phyloP scores from a whole-genome alignment of 2,797 vertebrate genomes.

The Scleropages formosus region DNA sequence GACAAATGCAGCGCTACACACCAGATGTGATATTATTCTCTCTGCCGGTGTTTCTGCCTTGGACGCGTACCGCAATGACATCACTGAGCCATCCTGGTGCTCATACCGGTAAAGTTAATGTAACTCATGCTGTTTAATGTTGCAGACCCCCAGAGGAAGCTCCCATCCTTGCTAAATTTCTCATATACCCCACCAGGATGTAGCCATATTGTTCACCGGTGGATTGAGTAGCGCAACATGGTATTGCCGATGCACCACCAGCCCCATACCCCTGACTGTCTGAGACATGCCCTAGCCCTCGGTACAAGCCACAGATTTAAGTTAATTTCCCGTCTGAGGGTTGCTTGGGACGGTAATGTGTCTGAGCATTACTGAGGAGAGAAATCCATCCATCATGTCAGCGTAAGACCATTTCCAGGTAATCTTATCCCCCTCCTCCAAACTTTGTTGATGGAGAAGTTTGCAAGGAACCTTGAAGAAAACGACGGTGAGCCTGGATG shows the following conservation, averaged over 20 bases:
- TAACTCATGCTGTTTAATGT: no score
- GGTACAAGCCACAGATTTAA: background rate
- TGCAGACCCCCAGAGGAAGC: no score
- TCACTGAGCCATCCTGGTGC: no score
- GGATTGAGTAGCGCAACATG: background rate
- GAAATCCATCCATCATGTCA: constrained; percentile 23
- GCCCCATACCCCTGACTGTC: background rate
- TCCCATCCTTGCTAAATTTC: no score
- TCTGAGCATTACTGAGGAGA: background rate
- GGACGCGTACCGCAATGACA: no score
- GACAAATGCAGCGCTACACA: no score
- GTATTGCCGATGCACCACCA: background rate
- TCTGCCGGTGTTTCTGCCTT: no score
- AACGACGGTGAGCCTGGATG: background rate
- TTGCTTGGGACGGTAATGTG: background rate
- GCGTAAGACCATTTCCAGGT: constrained; percentile 16
- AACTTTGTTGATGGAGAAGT: constrained; percentile 3
- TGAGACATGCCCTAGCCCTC: background rate
- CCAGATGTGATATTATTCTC: no score
- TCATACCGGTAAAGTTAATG: no score
- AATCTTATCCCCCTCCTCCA: background rate
- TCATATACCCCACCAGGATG: no score
- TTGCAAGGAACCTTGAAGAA: background rate
- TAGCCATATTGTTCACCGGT: no score
- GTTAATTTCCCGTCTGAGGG: constrained; percentile 26